Conservation (phyloP, 1,140 invertebrate genomes). For the Chironomus tepperi region DNA sequence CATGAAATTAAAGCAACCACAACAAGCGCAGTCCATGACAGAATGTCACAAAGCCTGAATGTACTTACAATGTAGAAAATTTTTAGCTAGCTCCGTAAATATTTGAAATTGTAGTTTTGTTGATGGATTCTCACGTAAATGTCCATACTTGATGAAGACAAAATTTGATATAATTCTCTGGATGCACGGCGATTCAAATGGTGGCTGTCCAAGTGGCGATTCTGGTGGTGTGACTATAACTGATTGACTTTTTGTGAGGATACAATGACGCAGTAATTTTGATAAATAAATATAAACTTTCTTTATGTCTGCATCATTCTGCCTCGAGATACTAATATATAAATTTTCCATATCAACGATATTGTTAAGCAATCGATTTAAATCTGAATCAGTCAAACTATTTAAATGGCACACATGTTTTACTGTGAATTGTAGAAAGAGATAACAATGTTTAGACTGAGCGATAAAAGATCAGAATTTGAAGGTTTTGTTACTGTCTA, state of each 20-base stretch:
- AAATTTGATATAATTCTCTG: slow-evolving; percentile 86
- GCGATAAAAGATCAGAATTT: not conserved
- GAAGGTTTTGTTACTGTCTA: not conserved
- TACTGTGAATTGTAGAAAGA: not conserved
- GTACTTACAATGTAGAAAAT: slow-evolving; percentile 88
- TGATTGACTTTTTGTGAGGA: slow-evolving; percentile 70
- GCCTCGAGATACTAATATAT: slow-evolving; percentile 80
- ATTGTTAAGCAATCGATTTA: slow-evolving; percentile 78
- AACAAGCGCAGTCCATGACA: no score
- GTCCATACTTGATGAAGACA: slow-evolving; percentile 69
- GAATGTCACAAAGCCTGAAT: no score
- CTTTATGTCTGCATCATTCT: slow-evolving; percentile 84
- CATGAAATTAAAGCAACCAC: no score
- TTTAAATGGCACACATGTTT: slow-evolving; percentile 77
- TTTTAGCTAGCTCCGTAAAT: slow-evolving; percentile 87
- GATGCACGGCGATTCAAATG: slow-evolving; percentile 87
- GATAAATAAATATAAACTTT: slow-evolving; percentile 78
- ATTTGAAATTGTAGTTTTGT: slow-evolving; percentile 65
- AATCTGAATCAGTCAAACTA: slow-evolving; percentile 59
- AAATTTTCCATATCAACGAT: slow-evolving; percentile 91
- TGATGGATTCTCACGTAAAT: not conserved
- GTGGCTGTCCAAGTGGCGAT: slow-evolving; percentile 65
- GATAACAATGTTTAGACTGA: not conserved
- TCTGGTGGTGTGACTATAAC: slow-evolving; percentile 62
- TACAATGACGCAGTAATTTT: slow-evolving; percentile 68